phyloP scores from a whole-genome alignment of 2,797 vertebrate species.

The Lophotriccus pileatus region DNA sequence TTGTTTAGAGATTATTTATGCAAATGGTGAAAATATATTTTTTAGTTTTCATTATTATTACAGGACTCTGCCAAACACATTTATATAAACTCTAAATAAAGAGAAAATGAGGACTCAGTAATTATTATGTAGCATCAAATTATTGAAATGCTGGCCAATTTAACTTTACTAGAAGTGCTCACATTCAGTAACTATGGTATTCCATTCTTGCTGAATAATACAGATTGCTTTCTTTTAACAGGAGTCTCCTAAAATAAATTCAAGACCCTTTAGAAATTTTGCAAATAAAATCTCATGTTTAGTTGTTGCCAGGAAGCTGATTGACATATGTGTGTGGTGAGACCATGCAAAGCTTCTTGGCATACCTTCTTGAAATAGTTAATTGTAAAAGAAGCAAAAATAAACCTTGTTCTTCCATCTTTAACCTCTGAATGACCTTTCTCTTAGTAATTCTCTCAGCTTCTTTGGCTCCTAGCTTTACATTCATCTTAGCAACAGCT shows the following conservation, averaged over 20 bases:
- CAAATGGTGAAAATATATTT: neutral
- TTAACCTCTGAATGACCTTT: neutral
- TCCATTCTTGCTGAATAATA: neutral
- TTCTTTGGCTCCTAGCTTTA: neutral
- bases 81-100: neutral
- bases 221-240: neutral
- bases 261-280: neutral
- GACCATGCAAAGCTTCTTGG: neutral
- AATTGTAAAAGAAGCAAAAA: neutral
- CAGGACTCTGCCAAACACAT: neutral
- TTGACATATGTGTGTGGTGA: neutral
- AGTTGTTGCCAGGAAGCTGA: conserved; percentile 3
- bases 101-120: neutral
- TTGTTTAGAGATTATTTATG: neutral
- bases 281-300: neutral
- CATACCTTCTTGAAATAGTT: neutral
- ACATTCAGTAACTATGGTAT: neutral
- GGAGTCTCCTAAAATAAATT: neutral
- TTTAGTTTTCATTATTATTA: neutral
- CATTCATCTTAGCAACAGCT: neutral
- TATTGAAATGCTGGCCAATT: neutral
- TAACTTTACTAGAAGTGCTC: neutral
- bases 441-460: neutral
- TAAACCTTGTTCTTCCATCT: neutral
- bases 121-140: neutral